These are phyloP conservation scores for Glareola pratincola DNA, from an alignment of 2,113 vertebrate species.

Conservation along the genomic window DNA sequence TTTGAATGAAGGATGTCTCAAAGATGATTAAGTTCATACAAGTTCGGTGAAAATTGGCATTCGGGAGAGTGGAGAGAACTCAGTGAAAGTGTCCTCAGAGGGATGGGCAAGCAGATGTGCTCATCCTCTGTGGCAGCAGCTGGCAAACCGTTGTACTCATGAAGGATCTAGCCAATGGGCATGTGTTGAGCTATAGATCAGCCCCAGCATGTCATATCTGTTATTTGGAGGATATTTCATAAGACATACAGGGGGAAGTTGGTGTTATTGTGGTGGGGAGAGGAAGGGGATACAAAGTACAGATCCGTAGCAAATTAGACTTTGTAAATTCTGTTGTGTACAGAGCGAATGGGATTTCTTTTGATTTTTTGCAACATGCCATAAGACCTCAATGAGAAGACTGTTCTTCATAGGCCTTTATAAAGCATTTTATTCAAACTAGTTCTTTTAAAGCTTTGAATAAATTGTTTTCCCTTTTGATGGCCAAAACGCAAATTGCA, in stretches of 20 bases:
- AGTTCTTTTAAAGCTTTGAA: background rate
- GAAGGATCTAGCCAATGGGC: fast-evolving
- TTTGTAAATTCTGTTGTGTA: fast-evolving
- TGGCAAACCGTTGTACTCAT: fast-evolving
- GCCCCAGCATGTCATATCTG: background rate
- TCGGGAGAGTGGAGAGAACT: background rate
- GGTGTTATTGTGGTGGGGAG: background rate
- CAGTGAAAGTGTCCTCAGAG: background rate
- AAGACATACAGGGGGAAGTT: slow-evolving; percentile 43
- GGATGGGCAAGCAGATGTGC: background rate
- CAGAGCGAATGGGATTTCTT: background rate
- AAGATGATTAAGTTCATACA: background rate
- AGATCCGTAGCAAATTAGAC: background rate
- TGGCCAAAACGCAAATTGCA: background rate
- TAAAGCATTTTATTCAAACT: background rate
- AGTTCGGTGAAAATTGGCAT: background rate
- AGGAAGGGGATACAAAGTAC: slow-evolving; percentile 14
- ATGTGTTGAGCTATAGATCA: background rate
- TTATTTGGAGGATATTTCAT: slow-evolving; percentile 34
- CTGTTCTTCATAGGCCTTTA: background rate
- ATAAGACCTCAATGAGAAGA: background rate
- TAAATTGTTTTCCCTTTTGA: background rate
- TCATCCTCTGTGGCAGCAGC: background rate
- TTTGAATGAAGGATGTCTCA: background rate
- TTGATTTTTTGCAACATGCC: background rate